These are phyloP conservation scores for Spinus olivaceus DNA, from an alignment of 2,797 vertebrate genomes.

Conservation along the genomic window DNA sequence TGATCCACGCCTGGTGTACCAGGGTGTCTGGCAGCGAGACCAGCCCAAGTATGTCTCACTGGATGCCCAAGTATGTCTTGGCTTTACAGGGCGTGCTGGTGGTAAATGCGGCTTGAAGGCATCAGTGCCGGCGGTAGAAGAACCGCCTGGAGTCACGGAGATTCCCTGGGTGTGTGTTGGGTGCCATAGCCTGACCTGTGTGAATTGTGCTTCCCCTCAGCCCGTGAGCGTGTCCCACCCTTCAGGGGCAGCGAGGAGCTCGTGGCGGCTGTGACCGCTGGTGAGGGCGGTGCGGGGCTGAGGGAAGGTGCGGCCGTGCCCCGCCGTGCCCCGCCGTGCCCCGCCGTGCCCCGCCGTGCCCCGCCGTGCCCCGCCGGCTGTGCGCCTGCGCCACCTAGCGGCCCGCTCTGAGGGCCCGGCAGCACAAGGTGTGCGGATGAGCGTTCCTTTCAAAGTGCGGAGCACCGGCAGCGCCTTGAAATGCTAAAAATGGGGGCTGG, in stretches of 20 bases:
- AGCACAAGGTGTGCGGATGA: accelerated
- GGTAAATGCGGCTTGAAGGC: not conserved
- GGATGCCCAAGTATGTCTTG: not conserved
- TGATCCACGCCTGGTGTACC: not conserved
- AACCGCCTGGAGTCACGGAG: too few relatives aligned
- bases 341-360: not conserved
- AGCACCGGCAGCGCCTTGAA: not conserved
- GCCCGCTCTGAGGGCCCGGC: not conserved
- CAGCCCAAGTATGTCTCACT: not conserved
- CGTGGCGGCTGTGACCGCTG: not conserved
- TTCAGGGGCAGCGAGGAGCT: accelerated
- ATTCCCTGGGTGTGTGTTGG: accelerated
- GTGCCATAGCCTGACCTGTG: accelerated
- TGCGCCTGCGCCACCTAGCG: not conserved
- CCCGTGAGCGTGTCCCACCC: accelerated
- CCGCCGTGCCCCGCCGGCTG: not conserved
- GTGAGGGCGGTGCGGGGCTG: not conserved
- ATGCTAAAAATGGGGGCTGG: accelerated
- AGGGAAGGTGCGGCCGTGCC: not conserved
- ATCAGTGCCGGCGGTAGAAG: not conserved
- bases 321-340: too few relatives aligned
- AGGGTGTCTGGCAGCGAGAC: not conserved
- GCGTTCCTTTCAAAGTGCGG: accelerated
- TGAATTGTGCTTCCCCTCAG: not conserved
- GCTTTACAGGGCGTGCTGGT: not conserved